Base-by-base conservation (phyloP, 2,888 invertebrate genomes). In the Melanchra persicariae region DNA sequence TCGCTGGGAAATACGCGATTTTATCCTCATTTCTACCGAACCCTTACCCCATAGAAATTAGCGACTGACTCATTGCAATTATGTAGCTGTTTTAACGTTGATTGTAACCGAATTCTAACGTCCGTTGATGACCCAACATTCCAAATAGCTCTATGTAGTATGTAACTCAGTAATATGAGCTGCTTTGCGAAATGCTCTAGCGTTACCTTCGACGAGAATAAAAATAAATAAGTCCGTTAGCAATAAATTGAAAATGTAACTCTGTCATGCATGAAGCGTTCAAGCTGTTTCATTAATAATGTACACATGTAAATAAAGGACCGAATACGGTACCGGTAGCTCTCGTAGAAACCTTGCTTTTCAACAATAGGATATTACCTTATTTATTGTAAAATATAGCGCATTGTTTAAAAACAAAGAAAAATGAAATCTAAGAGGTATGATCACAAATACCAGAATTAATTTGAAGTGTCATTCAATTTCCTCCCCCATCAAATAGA, bases 1-100 rank as follows among this genome's bases (percentile, higher is more conserved):
- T 51, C 10, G 51, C 67, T 62, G 84, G 85, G 62, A 84, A 82
- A 76, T 74, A 82, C 84, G 61, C 43, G n/a, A 5, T 37, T 57
- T 84, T 82, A 67, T 84, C 84, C 84, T 80, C 57, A 84, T 74
- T 26, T 40, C 51, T 34, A 10, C 26, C 15, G 1, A 54, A 19
- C 45, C 26, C 34, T 57, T 67, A 19, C 45, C 3, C 1, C 12
- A 52, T 54, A 59, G 49, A 54, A 65, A 57, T 47, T 59, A 17
- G 12, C 67, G 34, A 12, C 22, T 63, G 54, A 63, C 62, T 73
- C 67, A 78, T 40, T 40, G 37, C 51, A 26, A 69, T 47, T 61
- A 63, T 67, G 26, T 60, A 64, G 22, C 54, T n/a, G 40, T 51
- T 74, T 61, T 79, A 74, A 49, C 19, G 1, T 67, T 47, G 0